phyloP scores from a whole-genome alignment of 2,113 vertebrate genomes.

The Ranitomeya imitator region DNA sequence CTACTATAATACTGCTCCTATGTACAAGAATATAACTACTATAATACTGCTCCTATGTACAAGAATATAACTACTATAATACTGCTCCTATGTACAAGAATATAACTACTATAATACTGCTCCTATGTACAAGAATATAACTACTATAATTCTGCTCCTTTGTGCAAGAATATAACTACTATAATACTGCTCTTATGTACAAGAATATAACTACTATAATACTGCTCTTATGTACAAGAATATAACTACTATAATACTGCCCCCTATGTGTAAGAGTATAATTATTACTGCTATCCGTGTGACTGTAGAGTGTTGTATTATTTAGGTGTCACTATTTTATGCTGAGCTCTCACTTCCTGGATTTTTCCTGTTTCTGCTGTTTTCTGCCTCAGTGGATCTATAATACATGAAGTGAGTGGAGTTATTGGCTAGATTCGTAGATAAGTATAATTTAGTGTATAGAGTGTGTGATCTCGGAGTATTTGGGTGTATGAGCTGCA shows the following conservation, averaged over 20 bases:
- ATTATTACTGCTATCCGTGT: neutral
- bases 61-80: conserved; percentile 9
- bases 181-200: neutral
- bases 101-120: conserved; percentile 4
- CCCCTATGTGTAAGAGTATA: neutral
- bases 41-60: neutral
- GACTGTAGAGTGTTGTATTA: neutral
- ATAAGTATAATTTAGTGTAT: neutral
- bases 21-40: conserved; percentile 1
- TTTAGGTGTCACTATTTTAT: neutral
- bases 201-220: conserved; percentile 14
- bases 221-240: conserved; percentile 5
- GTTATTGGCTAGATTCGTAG: neutral
- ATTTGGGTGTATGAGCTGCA: neutral
- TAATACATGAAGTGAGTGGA: neutral
- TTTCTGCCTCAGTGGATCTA: neutral
- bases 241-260: conserved; percentile 17
- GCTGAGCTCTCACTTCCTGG: neutral
- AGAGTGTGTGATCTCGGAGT: neutral
- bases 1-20: neutral
- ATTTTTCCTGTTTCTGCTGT: neutral
- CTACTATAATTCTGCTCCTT: neutral
- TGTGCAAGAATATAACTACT: neutral
- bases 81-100: neutral
- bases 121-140: conserved; percentile 1